Percentiles rank a stretch among this genome's conserved stretches.
Conservation (phyloP, 2,888 invertebrate genomes). For the Lycia hirtaria region DNA sequence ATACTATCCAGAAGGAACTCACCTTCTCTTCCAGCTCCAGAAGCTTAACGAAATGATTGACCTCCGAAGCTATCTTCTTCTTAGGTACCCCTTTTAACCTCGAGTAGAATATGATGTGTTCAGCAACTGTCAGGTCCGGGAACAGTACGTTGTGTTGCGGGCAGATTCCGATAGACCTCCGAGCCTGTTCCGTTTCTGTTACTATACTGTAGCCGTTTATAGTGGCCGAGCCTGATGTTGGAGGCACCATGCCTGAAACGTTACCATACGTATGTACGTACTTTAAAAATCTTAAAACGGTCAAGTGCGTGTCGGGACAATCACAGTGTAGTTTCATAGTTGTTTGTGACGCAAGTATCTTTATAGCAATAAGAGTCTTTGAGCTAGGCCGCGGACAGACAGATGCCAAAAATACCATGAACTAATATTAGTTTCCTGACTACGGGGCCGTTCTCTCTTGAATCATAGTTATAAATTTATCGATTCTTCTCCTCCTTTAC, state of each 20-base stretch:
- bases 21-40: conserved; percentile 89
- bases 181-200: conserved; percentile 87
- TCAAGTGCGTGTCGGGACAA: too few species aligned
- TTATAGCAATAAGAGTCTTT: too few species aligned
- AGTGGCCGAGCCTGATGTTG: conserved; percentile 89
- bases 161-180: conserved; percentile 92
- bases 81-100: conserved; percentile 88
- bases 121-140: conserved; percentile 92
- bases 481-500: too few species aligned
- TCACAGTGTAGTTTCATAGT: too few species aligned
- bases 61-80: conserved; percentile 85
- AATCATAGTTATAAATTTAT: too few species aligned
- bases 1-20: too few species aligned
- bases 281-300: too few species aligned
- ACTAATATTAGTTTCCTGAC: too few species aligned
- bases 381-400: neutral
- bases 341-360: too few species aligned
- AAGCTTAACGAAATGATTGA: conserved; percentile 87
- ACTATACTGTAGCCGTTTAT: conserved; percentile 91
- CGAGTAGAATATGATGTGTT: conserved; percentile 94
- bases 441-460: too few species aligned
- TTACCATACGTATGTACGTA: neutral
- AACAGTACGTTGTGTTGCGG: conserved; percentile 95
- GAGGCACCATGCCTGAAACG: conserved; percentile 87
- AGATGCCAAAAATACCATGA: too few species aligned